Evolutionary conservation across 2,888 invertebrate species (phyloP).

Genomic region (Cosmorhoe ocellata): DNA sequence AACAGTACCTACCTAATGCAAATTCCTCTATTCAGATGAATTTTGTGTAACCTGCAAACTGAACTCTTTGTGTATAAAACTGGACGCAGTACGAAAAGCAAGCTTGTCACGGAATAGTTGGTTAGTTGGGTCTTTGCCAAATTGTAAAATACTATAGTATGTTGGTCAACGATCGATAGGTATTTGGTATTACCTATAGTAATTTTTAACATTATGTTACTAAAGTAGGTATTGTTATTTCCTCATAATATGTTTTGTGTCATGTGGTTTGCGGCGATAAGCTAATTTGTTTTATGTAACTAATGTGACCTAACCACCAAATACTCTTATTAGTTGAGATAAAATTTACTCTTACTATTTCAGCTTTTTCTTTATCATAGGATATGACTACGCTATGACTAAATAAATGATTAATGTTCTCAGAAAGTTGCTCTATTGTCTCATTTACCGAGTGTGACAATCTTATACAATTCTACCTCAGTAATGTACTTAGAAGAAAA

Average conservation of each 20-base stretch:
- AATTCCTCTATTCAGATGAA: constrained; percentile 41
- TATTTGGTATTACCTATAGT: constrained; percentile 56
- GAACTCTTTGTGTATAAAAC: constrained; percentile 60
- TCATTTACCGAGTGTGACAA: too few relatives aligned
- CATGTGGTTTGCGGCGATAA: constrained; percentile 6
- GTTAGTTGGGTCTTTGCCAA: constrained; percentile 73
- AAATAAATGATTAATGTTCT: too few relatives aligned
- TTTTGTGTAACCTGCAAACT: constrained; percentile 47
- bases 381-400: too few relatives aligned
- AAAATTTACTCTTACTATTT: too few relatives aligned
- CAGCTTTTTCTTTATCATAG: too few relatives aligned
- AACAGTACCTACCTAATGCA: constrained; percentile 35
- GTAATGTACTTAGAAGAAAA: constrained; percentile 1
- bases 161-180: constrained; percentile 67
- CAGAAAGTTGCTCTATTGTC: too few relatives aligned
- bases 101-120: constrained; percentile 71
- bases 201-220: background rate
- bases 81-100: constrained; percentile 55
- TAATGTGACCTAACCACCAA: background rate
- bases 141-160: constrained; percentile 71
- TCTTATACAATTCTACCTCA: too few relatives aligned
- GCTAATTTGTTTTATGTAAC: constrained; percentile 7
- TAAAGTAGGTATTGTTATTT: constrained; percentile 22
- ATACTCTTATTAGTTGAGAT: background rate
- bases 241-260: constrained; percentile 1